Conservation (phyloP, 2,797 vertebrate species). For the Netta rufina region DNA sequence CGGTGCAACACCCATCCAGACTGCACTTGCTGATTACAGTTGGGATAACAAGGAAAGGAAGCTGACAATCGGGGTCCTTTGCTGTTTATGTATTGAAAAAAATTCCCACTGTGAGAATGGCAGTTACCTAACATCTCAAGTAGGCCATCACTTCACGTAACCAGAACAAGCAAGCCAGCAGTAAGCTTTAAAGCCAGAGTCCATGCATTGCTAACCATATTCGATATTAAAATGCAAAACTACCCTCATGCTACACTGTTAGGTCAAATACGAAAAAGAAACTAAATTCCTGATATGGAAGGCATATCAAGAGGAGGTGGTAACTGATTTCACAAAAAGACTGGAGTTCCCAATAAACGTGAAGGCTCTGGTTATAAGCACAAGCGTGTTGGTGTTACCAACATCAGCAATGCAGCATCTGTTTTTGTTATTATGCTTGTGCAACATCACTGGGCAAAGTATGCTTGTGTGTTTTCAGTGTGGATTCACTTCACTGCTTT, state of each 20-base stretch:
- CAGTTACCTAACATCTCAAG: background rate
- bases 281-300: background rate
- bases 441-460: background rate
- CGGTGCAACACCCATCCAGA: background rate
- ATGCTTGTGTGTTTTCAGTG: background rate
- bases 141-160: background rate
- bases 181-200: background rate
- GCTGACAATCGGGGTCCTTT: background rate
- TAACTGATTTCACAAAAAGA: background rate
- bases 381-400: background rate
- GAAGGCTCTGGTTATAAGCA: background rate
- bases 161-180: background rate
- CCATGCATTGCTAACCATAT: background rate
- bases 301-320: background rate
- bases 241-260: background rate
- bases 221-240: background rate
- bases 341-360: background rate
- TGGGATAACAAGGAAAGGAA: background rate
- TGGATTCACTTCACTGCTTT: background rate
- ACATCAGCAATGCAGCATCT: background rate
- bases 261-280: background rate
- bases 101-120: background rate
- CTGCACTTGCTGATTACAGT: background rate
- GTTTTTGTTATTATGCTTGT: rapidly evolving
- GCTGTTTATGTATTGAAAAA: background rate